Evolutionary conservation across 2,113 vertebrate species (phyloP).

Genomic region (Acrocephalus arundinaceus): DNA sequence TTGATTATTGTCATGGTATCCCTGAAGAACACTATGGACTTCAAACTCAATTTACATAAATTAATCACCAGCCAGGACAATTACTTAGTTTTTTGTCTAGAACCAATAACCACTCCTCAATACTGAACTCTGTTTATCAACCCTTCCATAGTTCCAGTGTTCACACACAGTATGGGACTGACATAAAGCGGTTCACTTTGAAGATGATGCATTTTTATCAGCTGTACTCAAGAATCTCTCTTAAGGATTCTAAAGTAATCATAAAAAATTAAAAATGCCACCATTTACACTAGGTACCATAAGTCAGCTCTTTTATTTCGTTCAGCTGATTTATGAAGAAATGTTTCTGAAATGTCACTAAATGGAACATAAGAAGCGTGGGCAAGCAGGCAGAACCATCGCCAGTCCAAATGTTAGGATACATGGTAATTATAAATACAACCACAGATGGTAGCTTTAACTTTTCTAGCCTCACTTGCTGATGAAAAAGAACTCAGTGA

Average conservation of each 20-base stretch:
- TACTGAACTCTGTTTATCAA: background rate
- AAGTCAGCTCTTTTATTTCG: background rate
- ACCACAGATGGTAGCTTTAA: slow-evolving; percentile 56
- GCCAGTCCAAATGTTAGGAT: slow-evolving; percentile 47
- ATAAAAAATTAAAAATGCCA: background rate
- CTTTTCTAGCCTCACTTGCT: slow-evolving; percentile 27
- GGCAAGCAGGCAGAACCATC: slow-evolving; percentile 48
- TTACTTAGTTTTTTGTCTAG: background rate
- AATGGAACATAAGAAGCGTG: slow-evolving; percentile 54
- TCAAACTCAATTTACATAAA: background rate
- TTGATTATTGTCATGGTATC: background rate
- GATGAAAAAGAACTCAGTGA: slow-evolving; percentile 16
- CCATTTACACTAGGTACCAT: background rate
- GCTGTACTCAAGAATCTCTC: background rate
- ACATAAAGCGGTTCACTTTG: background rate
- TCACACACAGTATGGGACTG: background rate
- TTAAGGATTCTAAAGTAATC: background rate
- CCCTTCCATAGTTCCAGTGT: background rate
- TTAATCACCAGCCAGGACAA: background rate
- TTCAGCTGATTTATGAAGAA: slow-evolving; percentile 21
- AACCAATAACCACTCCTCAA: background rate
- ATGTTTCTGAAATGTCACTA: slow-evolving; percentile 56
- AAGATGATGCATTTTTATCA: background rate
- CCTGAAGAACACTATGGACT: background rate
- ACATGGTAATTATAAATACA: slow-evolving; percentile 50